Conservation (phyloP, 2,797 vertebrate genomes). For the Micromesistius poutassou region DNA sequence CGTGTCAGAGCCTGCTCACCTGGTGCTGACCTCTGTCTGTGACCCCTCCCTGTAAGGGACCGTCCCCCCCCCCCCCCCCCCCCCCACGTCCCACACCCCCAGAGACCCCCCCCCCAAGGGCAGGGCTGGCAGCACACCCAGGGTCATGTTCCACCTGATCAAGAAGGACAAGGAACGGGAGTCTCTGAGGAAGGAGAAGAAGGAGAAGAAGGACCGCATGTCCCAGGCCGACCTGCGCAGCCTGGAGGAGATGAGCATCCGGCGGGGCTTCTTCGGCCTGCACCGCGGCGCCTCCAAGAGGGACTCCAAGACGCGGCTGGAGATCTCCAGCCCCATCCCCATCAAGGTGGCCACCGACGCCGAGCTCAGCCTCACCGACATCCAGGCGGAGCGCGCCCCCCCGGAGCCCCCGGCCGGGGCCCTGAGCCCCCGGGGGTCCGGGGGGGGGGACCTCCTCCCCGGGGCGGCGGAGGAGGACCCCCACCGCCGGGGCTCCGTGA, state of each 20-base stretch:
- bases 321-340: conserved; percentile 95
- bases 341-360: conserved; percentile 89
- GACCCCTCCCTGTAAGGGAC: neutral
- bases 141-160: conserved; percentile 74
- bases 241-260: conserved; percentile 91
- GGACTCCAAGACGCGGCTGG: conserved; percentile 83
- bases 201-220: conserved; percentile 76
- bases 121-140: conserved; percentile 3
- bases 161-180: conserved; percentile 75
- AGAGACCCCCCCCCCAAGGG: neutral
- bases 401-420: conserved; percentile 70
- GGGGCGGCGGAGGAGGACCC: conserved; percentile 64
- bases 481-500: conserved; percentile 78
- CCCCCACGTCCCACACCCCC: conserved; percentile 8
- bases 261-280: conserved; percentile 90
- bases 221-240: conserved; percentile 75
- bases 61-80: neutral
- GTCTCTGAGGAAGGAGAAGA: conserved; percentile 68
- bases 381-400: conserved; percentile 68
- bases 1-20: neutral
- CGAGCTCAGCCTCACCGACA: conserved; percentile 81
- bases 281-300: conserved; percentile 84
- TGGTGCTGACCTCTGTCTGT: neutral
- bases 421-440: conserved; percentile 76
- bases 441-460: conserved; percentile 69